Evolutionary conservation across 2,113 vertebrate genomes (phyloP).

Genomic region (Malurus elegans): DNA sequence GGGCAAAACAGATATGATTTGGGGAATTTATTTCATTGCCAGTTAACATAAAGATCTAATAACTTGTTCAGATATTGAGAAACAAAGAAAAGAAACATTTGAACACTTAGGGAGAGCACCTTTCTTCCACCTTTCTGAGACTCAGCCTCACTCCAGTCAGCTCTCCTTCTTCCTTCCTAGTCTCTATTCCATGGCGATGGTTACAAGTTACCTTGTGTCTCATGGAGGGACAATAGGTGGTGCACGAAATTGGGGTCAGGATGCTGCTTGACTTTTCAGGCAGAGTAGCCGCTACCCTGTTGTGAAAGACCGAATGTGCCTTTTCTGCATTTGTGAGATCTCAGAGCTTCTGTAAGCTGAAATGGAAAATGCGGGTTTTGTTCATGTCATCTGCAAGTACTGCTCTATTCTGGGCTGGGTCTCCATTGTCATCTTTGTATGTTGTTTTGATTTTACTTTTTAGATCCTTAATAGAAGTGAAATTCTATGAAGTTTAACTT

Average conservation of each 20-base stretch:
- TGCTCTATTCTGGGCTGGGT: not conserved
- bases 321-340: rapidly evolving
- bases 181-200: not conserved
- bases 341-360: not conserved
- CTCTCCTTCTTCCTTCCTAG: not conserved
- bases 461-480: not conserved
- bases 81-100: not conserved
- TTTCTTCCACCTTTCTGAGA: not conserved
- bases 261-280: not conserved
- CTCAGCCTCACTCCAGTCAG: not conserved
- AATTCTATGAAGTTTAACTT: not conserved
- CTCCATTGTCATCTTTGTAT: not conserved
- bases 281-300: not conserved
- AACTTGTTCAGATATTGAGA: not conserved
- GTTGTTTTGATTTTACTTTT: not conserved
- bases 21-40: not conserved
- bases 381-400: not conserved
- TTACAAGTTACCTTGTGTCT: not conserved
- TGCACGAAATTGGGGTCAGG: too few species aligned
- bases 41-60: not conserved
- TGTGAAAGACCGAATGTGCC: not conserved
- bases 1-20: not conserved
- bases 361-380: not conserved
- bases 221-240: not conserved
- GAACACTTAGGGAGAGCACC: not conserved